Base-by-base conservation (phyloP, 2,797 vertebrate genomes). In the Enteromius argenteus region DNA sequence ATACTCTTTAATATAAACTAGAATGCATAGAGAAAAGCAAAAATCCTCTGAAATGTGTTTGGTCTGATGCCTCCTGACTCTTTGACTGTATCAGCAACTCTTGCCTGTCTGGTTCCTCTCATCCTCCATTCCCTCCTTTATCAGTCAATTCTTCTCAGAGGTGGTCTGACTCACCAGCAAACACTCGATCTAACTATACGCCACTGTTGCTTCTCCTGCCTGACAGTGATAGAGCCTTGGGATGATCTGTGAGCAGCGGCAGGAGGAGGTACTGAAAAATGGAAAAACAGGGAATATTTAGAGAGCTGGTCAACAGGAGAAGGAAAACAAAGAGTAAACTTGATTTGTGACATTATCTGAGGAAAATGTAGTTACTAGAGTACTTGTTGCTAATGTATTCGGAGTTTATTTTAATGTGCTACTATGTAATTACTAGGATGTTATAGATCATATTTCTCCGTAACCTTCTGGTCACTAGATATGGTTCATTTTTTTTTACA, bases 151-250 rank as follows among this genome's bases (percentile, higher is more conserved):
- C n/a, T 9, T 53, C 39, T 68, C 51, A 39, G 71, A 30, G 49
- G 62, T 37, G 49, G 56, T 81, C 13, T 39, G 39, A 77, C 30
- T 72, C 53, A n/a, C 51, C 53, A 56, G 21, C 58, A 66, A 78
- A 72, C 80, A 37, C 73, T 83, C 35, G 42, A 81, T 86, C 66
- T 62, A 82, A 67, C 53, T 53, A 60, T 42, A 71, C 13, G 17
- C 42, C 44, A 46, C 74, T 44, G 30, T 66, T 32, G 35, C 23
- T 64, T 30, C 11, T 66, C 1, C 4, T 53, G 23, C 23, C 73
- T 85, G 51, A 66, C 49, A n/a, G 73, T 68, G 64, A 77, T 69
- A 9, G 49, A 83, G 73, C 30, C 10, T 44, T 6, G 32, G 10
- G 58, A 23, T 42, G 72, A 75, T 62, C 51, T 68, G 81, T 51